These are phyloP conservation scores for Rhabdornis inornatus DNA, from an alignment of 2,113 vertebrate species.

Conservation along the genomic window DNA sequence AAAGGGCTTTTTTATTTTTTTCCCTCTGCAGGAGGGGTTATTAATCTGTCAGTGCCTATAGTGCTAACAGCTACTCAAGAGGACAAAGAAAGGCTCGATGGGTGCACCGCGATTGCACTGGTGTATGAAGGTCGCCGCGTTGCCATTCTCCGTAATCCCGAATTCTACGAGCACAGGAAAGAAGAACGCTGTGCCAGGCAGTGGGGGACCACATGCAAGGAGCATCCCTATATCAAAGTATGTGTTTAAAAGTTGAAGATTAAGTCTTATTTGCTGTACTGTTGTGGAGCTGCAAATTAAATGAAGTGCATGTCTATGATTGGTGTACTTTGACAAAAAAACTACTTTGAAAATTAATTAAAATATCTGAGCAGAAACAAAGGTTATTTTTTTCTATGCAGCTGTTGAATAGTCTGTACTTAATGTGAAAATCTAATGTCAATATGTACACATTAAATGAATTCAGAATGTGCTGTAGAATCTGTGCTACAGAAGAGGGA, in stretches of 20 bases:
- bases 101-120: conserved; percentile 86
- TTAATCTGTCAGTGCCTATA: conserved; percentile 95
- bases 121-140: conserved; percentile 83
- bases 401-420: not conserved
- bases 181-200: conserved; percentile 95
- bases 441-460: not conserved
- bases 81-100: conserved; percentile 91
- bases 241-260: not conserved
- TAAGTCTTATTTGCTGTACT: not conserved
- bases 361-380: not conserved
- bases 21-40: conserved; percentile 83
- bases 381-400: not conserved
- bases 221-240: conserved; percentile 97
- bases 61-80: conserved; percentile 84
- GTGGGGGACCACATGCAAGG: conserved; percentile 95
- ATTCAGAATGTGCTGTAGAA: not conserved
- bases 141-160: conserved; percentile 94
- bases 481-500: not conserved
- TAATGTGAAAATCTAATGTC: not conserved
- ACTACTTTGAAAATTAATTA: not conserved
- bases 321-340: not conserved
- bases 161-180: conserved; percentile 95
- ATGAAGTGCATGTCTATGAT: not conserved
- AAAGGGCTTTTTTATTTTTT: not conserved
- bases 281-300: not conserved